These are phyloP conservation scores for Saturnia pavonia DNA, from an alignment of 2,888 invertebrate genomes.

Conservation along the genomic window DNA sequence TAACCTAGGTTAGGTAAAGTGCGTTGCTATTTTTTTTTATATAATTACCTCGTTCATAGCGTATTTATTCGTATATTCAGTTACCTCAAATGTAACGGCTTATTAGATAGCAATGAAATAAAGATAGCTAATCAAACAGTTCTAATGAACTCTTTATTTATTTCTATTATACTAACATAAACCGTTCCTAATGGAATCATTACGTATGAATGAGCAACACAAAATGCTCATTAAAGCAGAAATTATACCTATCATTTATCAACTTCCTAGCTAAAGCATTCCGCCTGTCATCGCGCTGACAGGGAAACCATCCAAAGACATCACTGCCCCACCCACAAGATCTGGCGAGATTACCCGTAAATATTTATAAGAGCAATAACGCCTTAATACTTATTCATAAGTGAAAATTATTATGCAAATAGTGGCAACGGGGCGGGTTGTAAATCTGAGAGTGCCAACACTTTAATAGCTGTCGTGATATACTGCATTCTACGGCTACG, in stretches of 20 bases:
- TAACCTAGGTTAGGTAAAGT: too few relatives aligned
- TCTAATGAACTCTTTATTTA: neutral
- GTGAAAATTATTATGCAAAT: slow-evolving; percentile 82
- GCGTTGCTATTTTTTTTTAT: too few relatives aligned
- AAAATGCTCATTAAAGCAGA: slow-evolving; percentile 61
- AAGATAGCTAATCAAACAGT: neutral
- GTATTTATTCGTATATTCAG: neutral
- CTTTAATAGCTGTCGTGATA: slow-evolving; percentile 55
- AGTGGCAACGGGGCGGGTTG: slow-evolving; percentile 67
- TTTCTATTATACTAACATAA: slow-evolving; percentile 20
- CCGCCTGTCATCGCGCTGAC: slow-evolving; percentile 60
- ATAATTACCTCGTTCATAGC: neutral
- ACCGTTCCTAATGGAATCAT: slow-evolving; percentile 40
- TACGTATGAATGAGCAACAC: slow-evolving; percentile 42
- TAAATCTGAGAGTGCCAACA: slow-evolving; percentile 57
- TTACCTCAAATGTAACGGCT: neutral
- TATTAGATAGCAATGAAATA: neutral
- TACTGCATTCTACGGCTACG: slow-evolving; percentile 26
- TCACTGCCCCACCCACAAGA: slow-evolving; percentile 54
- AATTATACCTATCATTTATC: slow-evolving; percentile 62
- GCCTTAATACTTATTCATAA: slow-evolving; percentile 80
- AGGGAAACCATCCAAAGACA: slow-evolving; percentile 59
- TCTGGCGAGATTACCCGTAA: slow-evolving; percentile 60
- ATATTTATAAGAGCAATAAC: slow-evolving; percentile 79
- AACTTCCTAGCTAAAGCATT: slow-evolving; percentile 60